A percentile compares a stretch with the other conserved stretches of the same genome.
Evolutionary conservation across 2,797 vertebrate species (phyloP).

Genomic region (Labeo calbasu): DNA sequence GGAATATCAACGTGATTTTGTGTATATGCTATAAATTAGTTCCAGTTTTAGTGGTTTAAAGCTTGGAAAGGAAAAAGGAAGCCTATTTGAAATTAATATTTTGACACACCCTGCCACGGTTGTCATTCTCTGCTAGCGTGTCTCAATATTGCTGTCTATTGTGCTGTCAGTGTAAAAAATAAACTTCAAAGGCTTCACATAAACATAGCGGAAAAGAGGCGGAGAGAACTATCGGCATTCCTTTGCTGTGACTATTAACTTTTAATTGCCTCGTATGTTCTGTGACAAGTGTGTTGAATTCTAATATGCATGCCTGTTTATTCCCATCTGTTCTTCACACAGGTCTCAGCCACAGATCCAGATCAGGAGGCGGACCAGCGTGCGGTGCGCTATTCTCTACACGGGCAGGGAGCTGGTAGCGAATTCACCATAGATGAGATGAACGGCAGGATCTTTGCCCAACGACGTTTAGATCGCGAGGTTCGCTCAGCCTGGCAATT

Average conservation of each 20-base stretch:
- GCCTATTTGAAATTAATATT: conserved; percentile 73
- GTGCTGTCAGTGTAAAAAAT: conserved; percentile 64
- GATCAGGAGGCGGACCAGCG: conserved; percentile 86
- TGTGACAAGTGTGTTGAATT: conserved; percentile 69
- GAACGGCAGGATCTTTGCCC: conserved; percentile 81
- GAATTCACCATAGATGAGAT: conserved; percentile 86
- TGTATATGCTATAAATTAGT: conserved; percentile 61
- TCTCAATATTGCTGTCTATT: conserved; percentile 67
- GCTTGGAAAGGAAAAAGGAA: conserved; percentile 58
- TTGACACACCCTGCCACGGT: conserved; percentile 65
- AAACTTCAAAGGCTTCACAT: conserved; percentile 74
- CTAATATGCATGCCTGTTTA: conserved; percentile 49
- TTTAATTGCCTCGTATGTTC: conserved; percentile 74
- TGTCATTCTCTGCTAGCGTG: conserved; percentile 52
- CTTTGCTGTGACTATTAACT: conserved; percentile 72
- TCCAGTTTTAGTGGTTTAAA: conserved; percentile 59
- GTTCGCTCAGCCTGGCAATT: conserved; percentile 83
- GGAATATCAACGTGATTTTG: conserved; percentile 5
- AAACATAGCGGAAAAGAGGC: conserved; percentile 72
- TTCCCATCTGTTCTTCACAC: conserved; percentile 35
- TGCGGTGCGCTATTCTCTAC: conserved; percentile 84
- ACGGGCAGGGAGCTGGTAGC: conserved; percentile 83
- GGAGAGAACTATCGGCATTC: conserved; percentile 63
- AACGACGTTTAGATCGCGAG: conserved; percentile 83
- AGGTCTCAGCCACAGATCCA: conserved; percentile 88